Conservation (phyloP, 2,888 invertebrate genomes). For the Drosophila mayaguana region DNA sequence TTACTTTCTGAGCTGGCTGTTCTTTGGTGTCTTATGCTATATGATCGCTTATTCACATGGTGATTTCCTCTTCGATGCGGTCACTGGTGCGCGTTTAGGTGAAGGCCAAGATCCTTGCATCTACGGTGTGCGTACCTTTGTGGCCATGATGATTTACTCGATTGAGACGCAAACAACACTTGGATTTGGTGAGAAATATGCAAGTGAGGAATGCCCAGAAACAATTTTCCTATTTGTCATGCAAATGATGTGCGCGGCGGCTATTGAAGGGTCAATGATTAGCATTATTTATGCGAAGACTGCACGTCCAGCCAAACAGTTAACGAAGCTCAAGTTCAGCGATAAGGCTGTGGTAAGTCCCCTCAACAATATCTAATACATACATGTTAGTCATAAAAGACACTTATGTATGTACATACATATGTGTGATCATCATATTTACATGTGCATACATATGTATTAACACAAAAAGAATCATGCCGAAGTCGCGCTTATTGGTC, state of each 20-base stretch:
- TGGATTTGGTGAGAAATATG: slow-evolving; percentile 93
- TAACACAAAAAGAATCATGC: not conserved
- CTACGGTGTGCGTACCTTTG: slow-evolving; percentile 87
- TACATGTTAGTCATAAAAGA: too few relatives aligned
- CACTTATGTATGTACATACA: not conserved
- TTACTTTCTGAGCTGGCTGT: slow-evolving; percentile 92
- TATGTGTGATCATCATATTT: not conserved
- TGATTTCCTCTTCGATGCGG: slow-evolving; percentile 89
- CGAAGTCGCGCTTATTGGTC: not conserved
- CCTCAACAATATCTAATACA: too few relatives aligned
- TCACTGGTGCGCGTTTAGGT: slow-evolving; percentile 83
- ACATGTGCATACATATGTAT: not conserved
- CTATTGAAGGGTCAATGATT: slow-evolving; percentile 87
- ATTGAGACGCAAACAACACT: slow-evolving; percentile 95
- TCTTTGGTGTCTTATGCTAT: slow-evolving; percentile 93
- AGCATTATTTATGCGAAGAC: slow-evolving; percentile 92
- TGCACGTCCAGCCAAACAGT: slow-evolving; percentile 91
- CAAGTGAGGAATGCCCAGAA: slow-evolving; percentile 94
- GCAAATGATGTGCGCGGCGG: slow-evolving; percentile 90
- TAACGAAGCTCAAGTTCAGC: slow-evolving; percentile 93
- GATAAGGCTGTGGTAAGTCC: slow-evolving; percentile 88
- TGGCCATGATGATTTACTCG: slow-evolving; percentile 91
- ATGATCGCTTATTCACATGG: slow-evolving; percentile 91
- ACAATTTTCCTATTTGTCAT: slow-evolving; percentile 90
- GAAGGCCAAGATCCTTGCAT: slow-evolving; percentile 86